Evolutionary conservation across 64 coral and sea anemone genomes (phyloP).

Genomic region (Stylophora pistillata): DNA sequence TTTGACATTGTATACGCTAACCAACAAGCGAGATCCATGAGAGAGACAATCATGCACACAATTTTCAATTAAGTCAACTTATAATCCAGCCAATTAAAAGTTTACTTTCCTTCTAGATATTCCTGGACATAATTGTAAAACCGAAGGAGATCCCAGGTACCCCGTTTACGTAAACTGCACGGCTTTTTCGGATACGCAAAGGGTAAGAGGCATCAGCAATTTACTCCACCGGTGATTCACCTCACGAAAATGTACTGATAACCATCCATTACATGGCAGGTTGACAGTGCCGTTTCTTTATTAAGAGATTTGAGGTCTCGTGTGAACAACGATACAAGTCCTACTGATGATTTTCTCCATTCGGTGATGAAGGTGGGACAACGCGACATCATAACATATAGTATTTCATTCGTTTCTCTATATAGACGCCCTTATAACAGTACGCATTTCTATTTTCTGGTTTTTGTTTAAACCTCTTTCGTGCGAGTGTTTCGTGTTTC

Average conservation of each 20-base stretch:
- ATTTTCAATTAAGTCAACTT: not conserved
- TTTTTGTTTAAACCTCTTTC: too few relatives aligned
- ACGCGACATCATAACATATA: not conserved
- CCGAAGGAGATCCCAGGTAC: slow-evolving; percentile 22
- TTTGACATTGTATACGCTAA: too few relatives aligned
- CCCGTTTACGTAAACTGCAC: slow-evolving; percentile 48
- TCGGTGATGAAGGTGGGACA: slow-evolving; percentile 29
- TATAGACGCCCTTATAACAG: too few relatives aligned
- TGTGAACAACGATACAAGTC: not conserved
- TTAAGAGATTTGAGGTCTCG: slow-evolving; percentile 26
- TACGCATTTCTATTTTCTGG: too few relatives aligned
- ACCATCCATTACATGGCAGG: not conserved
- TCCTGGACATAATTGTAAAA: slow-evolving; percentile 1
- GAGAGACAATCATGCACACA: not conserved
- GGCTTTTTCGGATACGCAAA: slow-evolving; percentile 1
- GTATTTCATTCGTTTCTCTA: not conserved
- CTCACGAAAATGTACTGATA: not conserved
- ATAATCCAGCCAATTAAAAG: not conserved
- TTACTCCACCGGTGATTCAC: not conserved
- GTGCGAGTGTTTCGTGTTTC: too few relatives aligned
- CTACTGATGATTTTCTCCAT: not conserved
- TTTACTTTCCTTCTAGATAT: not conserved
- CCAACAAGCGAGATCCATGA: not conserved
- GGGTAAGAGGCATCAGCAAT: slow-evolving; percentile 2
- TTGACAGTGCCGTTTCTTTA: not conserved